phyloP scores from a whole-genome alignment of 2,797 vertebrate genomes.

The Onychomys leucogaster region DNA sequence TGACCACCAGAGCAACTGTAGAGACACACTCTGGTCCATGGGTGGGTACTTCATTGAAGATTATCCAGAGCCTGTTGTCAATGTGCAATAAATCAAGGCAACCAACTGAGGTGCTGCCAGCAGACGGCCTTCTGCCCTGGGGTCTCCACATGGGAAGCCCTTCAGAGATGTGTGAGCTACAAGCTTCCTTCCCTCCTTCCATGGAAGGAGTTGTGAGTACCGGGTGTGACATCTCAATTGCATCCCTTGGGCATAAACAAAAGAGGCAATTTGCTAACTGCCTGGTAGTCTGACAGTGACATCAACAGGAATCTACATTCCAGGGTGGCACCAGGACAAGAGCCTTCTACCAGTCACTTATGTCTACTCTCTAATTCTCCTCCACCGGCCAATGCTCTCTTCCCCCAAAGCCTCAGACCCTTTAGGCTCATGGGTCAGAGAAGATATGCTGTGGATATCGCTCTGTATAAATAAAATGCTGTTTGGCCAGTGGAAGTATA shows the following conservation, averaged over 20 bases:
- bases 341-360: not conserved
- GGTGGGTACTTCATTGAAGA: not conserved
- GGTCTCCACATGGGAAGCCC: not conserved
- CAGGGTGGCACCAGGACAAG: not conserved
- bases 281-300: not conserved
- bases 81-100: not conserved
- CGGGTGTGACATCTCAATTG: rapidly evolving
- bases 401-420: not conserved
- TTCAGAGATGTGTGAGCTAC: not conserved
- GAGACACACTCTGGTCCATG: not conserved
- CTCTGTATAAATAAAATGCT: too few relatives aligned
- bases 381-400: not conserved
- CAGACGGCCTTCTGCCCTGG: not conserved
- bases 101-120: rapidly evolving
- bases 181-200: too few relatives aligned
- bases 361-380: not conserved
- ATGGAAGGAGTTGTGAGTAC: rapidly evolving
- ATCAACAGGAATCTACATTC: not conserved
- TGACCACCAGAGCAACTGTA: not conserved
- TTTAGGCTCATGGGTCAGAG: not conserved
- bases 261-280: not conserved
- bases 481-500: too few relatives aligned
- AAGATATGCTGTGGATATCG: too few relatives aligned
- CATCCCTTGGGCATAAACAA: not conserved
- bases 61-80: not conserved